Conservation (phyloP, 2,888 invertebrate genomes). For the Acanthosoma haemorrhoidale region DNA sequence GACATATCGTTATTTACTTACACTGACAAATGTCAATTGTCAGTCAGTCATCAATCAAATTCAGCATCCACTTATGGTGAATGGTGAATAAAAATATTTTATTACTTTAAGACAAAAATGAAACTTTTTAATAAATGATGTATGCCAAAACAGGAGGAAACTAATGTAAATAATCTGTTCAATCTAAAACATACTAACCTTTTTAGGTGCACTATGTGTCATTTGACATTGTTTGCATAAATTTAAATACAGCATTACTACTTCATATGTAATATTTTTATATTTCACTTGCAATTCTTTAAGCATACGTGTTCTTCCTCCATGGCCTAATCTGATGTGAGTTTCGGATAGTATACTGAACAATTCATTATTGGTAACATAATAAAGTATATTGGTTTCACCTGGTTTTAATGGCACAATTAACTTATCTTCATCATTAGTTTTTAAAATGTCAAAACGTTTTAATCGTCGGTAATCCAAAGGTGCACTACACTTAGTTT, state of each 20-base stretch:
- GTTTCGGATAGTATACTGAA: conserved; percentile 11
- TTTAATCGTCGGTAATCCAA: not conserved
- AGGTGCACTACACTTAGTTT: too few species aligned
- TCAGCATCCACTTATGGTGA: too few species aligned
- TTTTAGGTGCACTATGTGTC: not conserved
- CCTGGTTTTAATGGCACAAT: not conserved
- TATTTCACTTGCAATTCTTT: not conserved
- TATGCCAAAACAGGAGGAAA: too few species aligned
- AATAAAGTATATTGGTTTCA: not conserved
- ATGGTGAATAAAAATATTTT: too few species aligned
- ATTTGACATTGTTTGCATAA: not conserved
- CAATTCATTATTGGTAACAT: not conserved
- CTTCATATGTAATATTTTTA: not conserved
- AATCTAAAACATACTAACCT: too few species aligned
- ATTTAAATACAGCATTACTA: conserved; percentile 6
- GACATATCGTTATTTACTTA: too few species aligned
- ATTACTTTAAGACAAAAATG: too few species aligned
- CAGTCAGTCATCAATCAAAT: too few species aligned
- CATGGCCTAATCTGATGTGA: not conserved
- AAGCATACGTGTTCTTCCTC: not conserved
- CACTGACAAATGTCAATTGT: too few species aligned
- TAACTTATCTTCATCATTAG: not conserved
- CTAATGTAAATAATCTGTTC: too few species aligned
- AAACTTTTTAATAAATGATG: too few species aligned
- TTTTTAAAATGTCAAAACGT: not conserved